phyloP scores from a whole-genome alignment of 1,140 invertebrate genomes.

The Penaeus vannamei region DNA sequence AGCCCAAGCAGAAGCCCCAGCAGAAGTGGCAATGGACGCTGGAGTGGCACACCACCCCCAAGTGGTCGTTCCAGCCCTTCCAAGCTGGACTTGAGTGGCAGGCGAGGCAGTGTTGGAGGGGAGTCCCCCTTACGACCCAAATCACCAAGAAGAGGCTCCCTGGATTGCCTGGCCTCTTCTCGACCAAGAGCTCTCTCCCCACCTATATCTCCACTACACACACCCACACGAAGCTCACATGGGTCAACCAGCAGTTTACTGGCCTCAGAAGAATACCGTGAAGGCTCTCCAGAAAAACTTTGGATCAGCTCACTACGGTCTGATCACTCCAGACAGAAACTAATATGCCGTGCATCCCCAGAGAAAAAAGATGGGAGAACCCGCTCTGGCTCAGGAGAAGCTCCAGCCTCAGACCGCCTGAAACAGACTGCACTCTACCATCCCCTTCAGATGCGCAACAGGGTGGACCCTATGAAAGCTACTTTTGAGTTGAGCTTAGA shows the following conservation, averaged over 20 bases:
- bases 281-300: conserved; percentile 69
- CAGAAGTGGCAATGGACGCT: conserved; percentile 37
- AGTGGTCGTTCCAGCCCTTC: conserved; percentile 58
- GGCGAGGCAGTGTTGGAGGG: conserved; percentile 53
- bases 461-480: conserved; percentile 74
- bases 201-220: conserved; percentile 51
- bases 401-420: conserved; percentile 69
- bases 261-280: conserved; percentile 65
- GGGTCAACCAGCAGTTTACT: conserved; percentile 59
- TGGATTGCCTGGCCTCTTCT: conserved; percentile 60
- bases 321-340: conserved; percentile 2
- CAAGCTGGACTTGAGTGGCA: conserved; percentile 38
- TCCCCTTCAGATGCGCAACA: conserved; percentile 71
- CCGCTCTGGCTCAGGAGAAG: conserved; percentile 43
- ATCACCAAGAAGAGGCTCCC: conserved; percentile 60
- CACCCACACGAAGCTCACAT: conserved; percentile 58
- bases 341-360: conserved; percentile 12
- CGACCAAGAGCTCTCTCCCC: conserved; percentile 54
- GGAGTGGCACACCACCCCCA: conserved; percentile 44
- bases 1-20: conserved; percentile 49
- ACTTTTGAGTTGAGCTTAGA: conserved; percentile 69
- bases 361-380: conserved; percentile 48
- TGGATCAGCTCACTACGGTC: conserved; percentile 76
- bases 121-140: conserved; percentile 48
- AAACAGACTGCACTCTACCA: conserved; percentile 78